Base-by-base conservation (phyloP, 2,797 vertebrate genomes). In the Alcedo quadribrachys region DNA sequence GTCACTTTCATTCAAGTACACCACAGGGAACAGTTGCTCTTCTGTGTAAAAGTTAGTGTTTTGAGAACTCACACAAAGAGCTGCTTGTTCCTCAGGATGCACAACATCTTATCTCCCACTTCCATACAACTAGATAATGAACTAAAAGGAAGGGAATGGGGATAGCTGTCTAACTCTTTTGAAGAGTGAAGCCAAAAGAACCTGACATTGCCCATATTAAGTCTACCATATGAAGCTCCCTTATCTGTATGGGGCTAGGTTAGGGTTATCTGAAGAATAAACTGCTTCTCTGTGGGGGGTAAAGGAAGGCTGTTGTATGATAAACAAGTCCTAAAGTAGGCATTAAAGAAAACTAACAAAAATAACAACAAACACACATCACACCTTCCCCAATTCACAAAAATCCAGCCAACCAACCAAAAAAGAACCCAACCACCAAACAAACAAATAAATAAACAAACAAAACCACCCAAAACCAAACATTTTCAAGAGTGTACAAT, bases 1-100 rank as follows among this genome's bases (percentile, higher is more conserved):
- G 85, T 54, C 69, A 94, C 88, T 92, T 84, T 70, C 35, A 48
- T 76, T 77, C 83, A 88, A 81, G 68, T 77, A 74, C 37, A 54
- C 65, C 48, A 69, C 67, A 90, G 61, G 61, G 48, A 94, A 54
- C n/a, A 80, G 45, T 48, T 50, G 30, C 15, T 90, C 35, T 81
- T 67, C 65, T 65, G 43, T 2, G 6, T 54, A 79, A 15, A 87
- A 84, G 57, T 55, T 76, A 73, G 70, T 77, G 46, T 37, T 91
- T 70, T 70, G 42, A 92, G 40, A 11, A 67, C 37, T 85, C 11
- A 7, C 9, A 11, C 73, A 87, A 58, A 71, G 87, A 81, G 12
- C 43, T 35, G 11, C 65, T 81, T n/a, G 53, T 60, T 89, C 57
- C 42, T 89, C 63, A 66, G 42, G 32, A 66, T 0, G 7, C 42